These are phyloP conservation scores for Drosophila rubida DNA, from an alignment of 2,888 invertebrate genomes.

Conservation along the genomic window DNA sequence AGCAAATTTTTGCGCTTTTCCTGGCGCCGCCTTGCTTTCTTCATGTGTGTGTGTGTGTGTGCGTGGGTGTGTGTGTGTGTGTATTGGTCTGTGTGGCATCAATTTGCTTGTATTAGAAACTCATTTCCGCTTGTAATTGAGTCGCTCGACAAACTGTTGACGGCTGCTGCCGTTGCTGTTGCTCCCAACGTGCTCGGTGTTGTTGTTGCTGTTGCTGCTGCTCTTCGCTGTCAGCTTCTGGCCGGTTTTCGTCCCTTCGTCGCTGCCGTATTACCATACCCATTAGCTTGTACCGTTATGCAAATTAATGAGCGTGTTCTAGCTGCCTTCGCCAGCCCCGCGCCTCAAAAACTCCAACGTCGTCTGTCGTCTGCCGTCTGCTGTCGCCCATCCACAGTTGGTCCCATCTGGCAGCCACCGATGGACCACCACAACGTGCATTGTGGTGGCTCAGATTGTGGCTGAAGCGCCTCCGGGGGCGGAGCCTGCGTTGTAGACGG, in stretches of 20 bases:
- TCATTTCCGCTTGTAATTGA: conserved; percentile 76
- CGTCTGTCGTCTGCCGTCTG: too few relatives aligned
- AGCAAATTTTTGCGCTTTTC: conserved; percentile 56
- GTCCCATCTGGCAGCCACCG: conserved; percentile 1
- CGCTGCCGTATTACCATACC: neutral
- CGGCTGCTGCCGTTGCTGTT: conserved; percentile 15
- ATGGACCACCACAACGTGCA: conserved; percentile 11
- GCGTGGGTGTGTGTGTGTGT: conserved; percentile 19
- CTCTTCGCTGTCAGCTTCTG: neutral
- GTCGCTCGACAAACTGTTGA: conserved; percentile 59
- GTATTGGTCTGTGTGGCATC: conserved; percentile 41
- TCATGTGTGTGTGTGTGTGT: conserved; percentile 3
- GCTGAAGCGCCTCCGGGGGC: neutral
- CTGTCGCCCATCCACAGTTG: neutral
- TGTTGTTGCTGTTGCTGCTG: conserved; percentile 1
- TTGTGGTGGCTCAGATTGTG: conserved; percentile 1
- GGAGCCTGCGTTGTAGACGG: conserved; percentile 1
- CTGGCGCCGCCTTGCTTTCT: conserved; percentile 22
- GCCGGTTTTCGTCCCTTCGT: neutral
- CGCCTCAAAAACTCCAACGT: neutral
- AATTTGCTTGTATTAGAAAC: conserved; percentile 74
- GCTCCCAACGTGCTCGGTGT: too few relatives aligned
- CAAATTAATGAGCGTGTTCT: conserved; percentile 61
- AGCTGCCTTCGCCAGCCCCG: neutral
- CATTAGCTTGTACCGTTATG: conserved; percentile 49